phyloP scores from a whole-genome alignment of 2,797 vertebrate species.

The Spinus pinus region DNA sequence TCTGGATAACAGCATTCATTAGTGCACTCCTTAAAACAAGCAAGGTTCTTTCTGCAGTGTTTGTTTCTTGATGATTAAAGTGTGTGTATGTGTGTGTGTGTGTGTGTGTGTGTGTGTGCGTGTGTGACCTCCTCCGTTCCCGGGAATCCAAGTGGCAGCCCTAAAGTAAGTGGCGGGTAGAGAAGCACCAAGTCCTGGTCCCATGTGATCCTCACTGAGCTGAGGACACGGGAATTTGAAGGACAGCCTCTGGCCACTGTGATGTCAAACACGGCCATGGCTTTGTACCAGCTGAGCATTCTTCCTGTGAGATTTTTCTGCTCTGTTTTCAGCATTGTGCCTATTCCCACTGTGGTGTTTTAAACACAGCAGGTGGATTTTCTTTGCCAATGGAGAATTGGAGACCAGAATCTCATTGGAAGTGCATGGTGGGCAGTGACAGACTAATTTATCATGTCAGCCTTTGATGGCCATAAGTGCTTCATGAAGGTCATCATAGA shows the following conservation, averaged over 20 bases:
- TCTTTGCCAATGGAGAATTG: neutral
- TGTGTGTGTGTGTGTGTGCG: neutral
- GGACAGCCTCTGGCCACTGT: neutral
- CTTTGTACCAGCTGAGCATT: neutral
- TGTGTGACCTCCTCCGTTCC: neutral
- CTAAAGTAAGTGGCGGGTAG: neutral
- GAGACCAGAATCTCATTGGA: neutral
- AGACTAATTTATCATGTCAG: neutral
- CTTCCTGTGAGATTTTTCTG: neutral
- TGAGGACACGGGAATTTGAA: accelerated
- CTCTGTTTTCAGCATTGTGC: neutral
- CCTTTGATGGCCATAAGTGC: neutral
- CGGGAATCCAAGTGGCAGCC: neutral
- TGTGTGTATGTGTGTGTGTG: accelerated
- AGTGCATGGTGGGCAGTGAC: neutral
- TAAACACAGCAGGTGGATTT: neutral
- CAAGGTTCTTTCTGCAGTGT: neutral
- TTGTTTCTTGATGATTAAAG: neutral
- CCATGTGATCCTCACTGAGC: neutral
- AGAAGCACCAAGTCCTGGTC: neutral
- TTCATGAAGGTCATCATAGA: neutral
- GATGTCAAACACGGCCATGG: neutral
- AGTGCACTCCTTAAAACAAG: neutral
- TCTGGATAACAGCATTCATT: neutral
- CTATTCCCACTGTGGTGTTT: neutral